Base-by-base conservation (phyloP, 1,140 invertebrate genomes). In the Oryzaephilus surinamensis region DNA sequence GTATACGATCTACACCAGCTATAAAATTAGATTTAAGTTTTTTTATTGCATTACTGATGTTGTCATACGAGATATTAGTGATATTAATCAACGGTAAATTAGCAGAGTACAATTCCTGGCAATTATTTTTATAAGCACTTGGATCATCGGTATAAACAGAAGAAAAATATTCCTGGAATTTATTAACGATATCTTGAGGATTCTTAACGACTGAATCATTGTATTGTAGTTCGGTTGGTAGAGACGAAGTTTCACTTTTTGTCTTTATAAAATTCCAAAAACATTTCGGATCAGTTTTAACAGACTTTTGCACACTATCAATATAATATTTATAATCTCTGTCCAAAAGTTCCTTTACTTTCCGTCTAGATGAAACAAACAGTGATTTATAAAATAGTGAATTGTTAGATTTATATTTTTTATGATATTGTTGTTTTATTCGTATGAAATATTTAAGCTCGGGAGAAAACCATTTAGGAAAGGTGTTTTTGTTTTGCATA, bases 371-470 rank as follows among this genome's bases (percentile, higher is more conserved):
- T n/a, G n/a, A n/a, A n/a, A n/a, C n/a, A n/a, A n/a, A n/a, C n/a
- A n/a, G n/a, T n/a, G n/a, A n/a, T n/a, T n/a, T n/a, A n/a, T n/a
- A n/a, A n/a, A n/a, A n/a, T n/a, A n/a, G n/a, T n/a, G n/a, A n/a
- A n/a, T n/a, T 12, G n/a, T 12, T n/a, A 4, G 11, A 12, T 29
- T 29, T 6, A 5, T 12, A 12, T 29, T 29, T n/a, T 29, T 29
- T 12, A 6, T 6, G n/a, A n/a, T 12, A n/a, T 4, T 4, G n/a
- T n/a, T 29, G 11, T n/a, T 29, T 29, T n/a, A n/a, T 12, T 12
- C 27, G 27, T 29, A 29, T 29, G n/a, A 12, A 12, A 29, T 14
- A 6, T n/a, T 29, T 29, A n/a, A 29, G 15, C n/a, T 29, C n/a
- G 6, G 11, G 11, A 14, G 4, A 5, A 29, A 12, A 29, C 27